Conservation (phyloP, 2,113 vertebrate species). For the Mungos mungo region DNA sequence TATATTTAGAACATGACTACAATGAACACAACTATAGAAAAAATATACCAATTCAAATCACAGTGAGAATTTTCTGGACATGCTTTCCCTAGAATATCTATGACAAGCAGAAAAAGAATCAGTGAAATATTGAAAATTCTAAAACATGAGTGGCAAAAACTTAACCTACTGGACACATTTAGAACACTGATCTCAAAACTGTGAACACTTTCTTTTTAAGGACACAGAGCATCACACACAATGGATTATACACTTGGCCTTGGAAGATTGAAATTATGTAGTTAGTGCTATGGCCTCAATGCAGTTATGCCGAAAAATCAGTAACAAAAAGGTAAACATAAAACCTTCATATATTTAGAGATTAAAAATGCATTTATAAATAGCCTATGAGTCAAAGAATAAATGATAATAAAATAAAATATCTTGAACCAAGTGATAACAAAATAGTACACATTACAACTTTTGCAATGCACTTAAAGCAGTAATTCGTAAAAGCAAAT, state of each 20-base stretch:
- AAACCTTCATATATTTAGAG: background rate
- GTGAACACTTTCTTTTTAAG: background rate
- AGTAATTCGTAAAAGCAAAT: background rate
- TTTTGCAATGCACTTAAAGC: background rate
- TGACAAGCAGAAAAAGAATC: background rate
- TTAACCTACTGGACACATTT: background rate
- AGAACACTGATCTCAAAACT: background rate
- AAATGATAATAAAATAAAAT: background rate
- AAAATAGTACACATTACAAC: background rate
- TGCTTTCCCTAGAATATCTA: background rate
- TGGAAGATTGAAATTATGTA: background rate
- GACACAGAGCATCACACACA: background rate
- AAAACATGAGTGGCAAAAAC: background rate
- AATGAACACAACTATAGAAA: background rate
- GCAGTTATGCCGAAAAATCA: background rate
- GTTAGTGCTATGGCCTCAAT: background rate
- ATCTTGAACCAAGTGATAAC: background rate
- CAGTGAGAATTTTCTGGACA: background rate
- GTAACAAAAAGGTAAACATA: background rate
- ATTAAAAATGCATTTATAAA: background rate
- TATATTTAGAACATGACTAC: background rate
- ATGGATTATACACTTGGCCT: background rate
- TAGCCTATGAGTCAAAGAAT: background rate
- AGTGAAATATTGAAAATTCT: background rate
- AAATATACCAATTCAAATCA: conserved; percentile 1